phyloP scores from a whole-genome alignment of 2,113 vertebrate genomes.

The Cnemophilus loriae region DNA sequence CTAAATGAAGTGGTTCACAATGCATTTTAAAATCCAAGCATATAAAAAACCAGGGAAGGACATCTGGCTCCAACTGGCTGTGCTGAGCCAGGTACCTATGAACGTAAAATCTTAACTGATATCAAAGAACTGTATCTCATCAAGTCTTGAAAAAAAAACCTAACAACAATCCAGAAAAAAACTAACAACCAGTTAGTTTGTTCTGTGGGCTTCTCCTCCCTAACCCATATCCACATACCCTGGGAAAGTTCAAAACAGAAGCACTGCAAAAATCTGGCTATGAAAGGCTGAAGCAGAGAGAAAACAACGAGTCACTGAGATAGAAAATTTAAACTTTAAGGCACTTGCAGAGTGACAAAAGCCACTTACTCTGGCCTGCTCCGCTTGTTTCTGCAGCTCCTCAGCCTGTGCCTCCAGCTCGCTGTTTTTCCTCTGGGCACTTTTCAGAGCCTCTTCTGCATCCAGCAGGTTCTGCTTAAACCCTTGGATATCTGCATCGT shows the following conservation, averaged over 20 bases:
- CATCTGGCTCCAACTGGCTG: neutral
- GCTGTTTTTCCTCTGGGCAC: slow-evolving; percentile 61
- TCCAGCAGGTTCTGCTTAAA: slow-evolving; percentile 68
- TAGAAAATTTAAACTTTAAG: neutral
- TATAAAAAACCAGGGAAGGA: neutral
- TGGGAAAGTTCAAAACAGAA: neutral
- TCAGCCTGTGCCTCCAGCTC: slow-evolving; percentile 74
- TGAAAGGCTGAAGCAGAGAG: neutral
- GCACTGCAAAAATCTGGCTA: neutral
- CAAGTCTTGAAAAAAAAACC: neutral
- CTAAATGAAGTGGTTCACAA: neutral
- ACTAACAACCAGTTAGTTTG: neutral
- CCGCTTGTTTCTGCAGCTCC: slow-evolving; percentile 79
- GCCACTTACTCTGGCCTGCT: slow-evolving; percentile 80
- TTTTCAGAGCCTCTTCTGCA: slow-evolving; percentile 70
- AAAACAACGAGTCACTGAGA: neutral
- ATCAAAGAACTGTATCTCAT: neutral
- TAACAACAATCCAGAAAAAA: neutral
- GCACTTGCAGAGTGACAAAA: neutral
- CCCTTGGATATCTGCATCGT: slow-evolving; percentile 64
- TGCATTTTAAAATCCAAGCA: neutral
- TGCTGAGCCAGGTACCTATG: neutral
- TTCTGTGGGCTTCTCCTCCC: neutral
- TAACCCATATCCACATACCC: neutral
- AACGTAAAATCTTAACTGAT: neutral